A percentile compares a stretch with the other conserved stretches of the same genome.
Conservation (phyloP, 2,888 invertebrate species). For the Stomorhina lunata region DNA sequence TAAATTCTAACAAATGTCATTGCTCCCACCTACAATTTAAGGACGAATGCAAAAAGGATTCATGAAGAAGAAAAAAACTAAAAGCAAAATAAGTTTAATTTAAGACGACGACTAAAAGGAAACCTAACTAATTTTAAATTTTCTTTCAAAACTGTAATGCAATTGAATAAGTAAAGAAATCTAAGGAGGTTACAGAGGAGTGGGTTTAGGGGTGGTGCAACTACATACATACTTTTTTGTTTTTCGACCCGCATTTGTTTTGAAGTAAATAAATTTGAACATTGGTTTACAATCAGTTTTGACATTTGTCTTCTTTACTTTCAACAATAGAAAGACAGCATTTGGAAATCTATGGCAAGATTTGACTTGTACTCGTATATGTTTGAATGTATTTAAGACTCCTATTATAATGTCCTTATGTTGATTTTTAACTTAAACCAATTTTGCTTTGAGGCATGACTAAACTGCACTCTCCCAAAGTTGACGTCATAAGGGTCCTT, state of each 20-base stretch:
- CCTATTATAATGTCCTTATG: slow-evolving; percentile 60
- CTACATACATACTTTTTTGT: too few species aligned
- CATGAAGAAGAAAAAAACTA: not conserved
- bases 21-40: too few species aligned
- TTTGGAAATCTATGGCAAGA: not conserved
- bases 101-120: slow-evolving; percentile 9
- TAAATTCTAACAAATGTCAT: slow-evolving; percentile 44
- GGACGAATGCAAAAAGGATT: not conserved
- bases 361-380: not conserved
- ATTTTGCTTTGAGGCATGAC: slow-evolving; percentile 61
- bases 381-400: not conserved
- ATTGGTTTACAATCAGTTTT: slow-evolving; percentile 62
- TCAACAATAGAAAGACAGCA: slow-evolving; percentile 38
- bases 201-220: not conserved
- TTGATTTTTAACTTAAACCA: slow-evolving; percentile 66
- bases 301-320: slow-evolving; percentile 60
- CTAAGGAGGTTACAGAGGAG: too few species aligned
- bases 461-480: slow-evolving; percentile 28
- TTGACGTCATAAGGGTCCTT: slow-evolving; percentile 59
- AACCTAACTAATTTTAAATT: slow-evolving; percentile 20
- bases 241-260: slow-evolving; percentile 52
- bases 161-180: slow-evolving; percentile 1
- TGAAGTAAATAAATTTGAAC: slow-evolving; percentile 60
- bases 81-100: slow-evolving; percentile 1
- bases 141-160: slow-evolving; percentile 56